These are phyloP conservation scores for Lucifuga dentata DNA, from an alignment of 2,113 vertebrate genomes.

Conservation along the genomic window DNA sequence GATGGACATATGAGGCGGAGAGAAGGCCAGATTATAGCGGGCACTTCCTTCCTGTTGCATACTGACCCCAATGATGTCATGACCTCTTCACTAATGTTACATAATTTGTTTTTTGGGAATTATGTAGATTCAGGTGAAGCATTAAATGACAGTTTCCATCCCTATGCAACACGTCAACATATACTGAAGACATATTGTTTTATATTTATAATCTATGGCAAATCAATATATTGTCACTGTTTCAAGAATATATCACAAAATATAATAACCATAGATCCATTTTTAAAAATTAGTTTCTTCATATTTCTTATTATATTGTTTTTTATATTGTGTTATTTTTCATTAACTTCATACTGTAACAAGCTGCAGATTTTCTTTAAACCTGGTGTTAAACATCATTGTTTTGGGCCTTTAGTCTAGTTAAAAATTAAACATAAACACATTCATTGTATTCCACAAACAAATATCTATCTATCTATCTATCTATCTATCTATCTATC, in stretches of 20 bases:
- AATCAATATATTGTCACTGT: no score
- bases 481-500: not conserved
- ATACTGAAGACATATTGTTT: no score
- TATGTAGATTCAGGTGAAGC: not conserved
- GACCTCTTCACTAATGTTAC: conserved; percentile 13
- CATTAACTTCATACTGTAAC: not conserved
- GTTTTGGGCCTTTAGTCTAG: not conserved
- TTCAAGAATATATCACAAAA: no score
- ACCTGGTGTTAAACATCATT: conserved; percentile 3
- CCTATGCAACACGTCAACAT: no score
- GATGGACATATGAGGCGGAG: conserved; percentile 28
- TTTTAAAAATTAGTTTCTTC: no score
- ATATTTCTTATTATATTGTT: no score
- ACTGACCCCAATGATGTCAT: conserved; percentile 47
- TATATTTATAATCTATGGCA: no score
- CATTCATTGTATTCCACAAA: no score
- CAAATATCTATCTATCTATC: no score
- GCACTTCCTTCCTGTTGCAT: conserved; percentile 40
- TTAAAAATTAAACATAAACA: conserved; percentile 61
- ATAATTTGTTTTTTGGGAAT: conserved; percentile 34
- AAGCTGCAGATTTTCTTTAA: not conserved
- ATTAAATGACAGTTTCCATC: not conserved
- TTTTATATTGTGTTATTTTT: no score
- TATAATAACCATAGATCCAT: no score
- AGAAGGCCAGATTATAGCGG: conserved; percentile 50